Evolutionary conservation across 1,140 invertebrate genomes (phyloP).

Genomic region (Psix sp.): DNA sequence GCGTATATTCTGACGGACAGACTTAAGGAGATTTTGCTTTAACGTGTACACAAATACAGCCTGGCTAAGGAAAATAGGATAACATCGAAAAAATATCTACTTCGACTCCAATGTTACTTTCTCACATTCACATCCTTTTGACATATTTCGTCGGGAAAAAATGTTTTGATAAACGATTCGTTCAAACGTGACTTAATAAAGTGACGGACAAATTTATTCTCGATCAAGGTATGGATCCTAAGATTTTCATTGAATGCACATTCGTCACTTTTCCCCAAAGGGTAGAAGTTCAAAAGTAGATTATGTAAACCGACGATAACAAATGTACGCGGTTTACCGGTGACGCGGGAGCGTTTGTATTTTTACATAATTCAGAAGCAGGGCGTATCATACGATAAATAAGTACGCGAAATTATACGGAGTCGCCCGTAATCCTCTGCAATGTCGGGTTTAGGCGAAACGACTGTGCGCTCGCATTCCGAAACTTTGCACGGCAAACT

Average conservation of each 20-base stretch:
- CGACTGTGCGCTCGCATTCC: constrained; percentile 47
- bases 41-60: not conserved
- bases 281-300: constrained; percentile 35
- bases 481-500: constrained; percentile 50
- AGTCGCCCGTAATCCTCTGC: constrained; percentile 40
- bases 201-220: too few relatives aligned
- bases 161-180: too few relatives aligned
- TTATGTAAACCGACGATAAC: constrained; percentile 45
- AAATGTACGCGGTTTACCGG: constrained; percentile 47
- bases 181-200: too few relatives aligned
- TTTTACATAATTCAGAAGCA: constrained; percentile 50
- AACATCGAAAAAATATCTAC: not conserved
- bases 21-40: constrained; percentile 9
- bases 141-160: too few relatives aligned
- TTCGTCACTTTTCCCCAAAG: constrained; percentile 14
- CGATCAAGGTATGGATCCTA: too few relatives aligned
- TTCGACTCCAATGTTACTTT: too few relatives aligned
- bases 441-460: constrained; percentile 46
- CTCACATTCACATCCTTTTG: too few relatives aligned
- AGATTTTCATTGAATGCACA: constrained; percentile 1
- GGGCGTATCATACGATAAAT: constrained; percentile 48
- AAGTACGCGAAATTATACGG: constrained; percentile 53
- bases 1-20: not conserved
- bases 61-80: constrained; percentile 2
- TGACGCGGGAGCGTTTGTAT: constrained; percentile 42